Conservation (phyloP, 2,888 invertebrate species). For the Conistra vaccinii region DNA sequence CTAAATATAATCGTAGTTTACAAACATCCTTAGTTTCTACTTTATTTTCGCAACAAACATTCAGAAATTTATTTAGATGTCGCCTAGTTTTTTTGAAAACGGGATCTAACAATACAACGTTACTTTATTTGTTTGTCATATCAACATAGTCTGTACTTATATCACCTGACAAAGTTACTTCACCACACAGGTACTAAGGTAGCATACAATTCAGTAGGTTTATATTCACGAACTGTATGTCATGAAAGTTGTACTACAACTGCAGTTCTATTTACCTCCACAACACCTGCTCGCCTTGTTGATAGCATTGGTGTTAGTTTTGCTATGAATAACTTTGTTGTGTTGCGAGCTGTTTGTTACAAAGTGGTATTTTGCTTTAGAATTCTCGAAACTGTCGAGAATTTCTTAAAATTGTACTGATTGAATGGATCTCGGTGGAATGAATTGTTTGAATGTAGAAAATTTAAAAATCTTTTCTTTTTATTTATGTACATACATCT, state of each 20-base stretch:
- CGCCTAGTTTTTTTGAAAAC: neutral
- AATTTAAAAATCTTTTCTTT: neutral
- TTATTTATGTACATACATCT: neutral
- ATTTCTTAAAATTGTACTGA: slow-evolving; percentile 12
- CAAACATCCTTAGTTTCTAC: neutral
- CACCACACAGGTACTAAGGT: slow-evolving; percentile 8
- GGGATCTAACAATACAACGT: slow-evolving; percentile 4
- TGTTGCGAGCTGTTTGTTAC: slow-evolving; percentile 3
- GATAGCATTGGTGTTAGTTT: slow-evolving; percentile 33
- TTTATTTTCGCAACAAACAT: neutral
- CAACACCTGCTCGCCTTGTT: slow-evolving; percentile 36
- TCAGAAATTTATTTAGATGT: neutral
- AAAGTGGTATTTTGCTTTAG: slow-evolving; percentile 27
- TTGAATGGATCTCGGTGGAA: neutral
- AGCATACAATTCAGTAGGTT: slow-evolving; percentile 33
- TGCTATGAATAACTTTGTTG: slow-evolving; percentile 46
- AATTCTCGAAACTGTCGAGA: slow-evolving; percentile 13
- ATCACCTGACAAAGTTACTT: slow-evolving; percentile 24
- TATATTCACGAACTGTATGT: slow-evolving; percentile 27
- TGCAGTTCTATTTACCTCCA: slow-evolving; percentile 30
- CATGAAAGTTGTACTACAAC: slow-evolving; percentile 35
- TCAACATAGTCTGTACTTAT: slow-evolving; percentile 1
- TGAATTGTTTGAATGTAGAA: neutral
- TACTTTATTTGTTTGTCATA: neutral
- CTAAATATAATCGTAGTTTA: neutral